Evolutionary conservation across 1,140 invertebrate species (phyloP).

Genomic region (Mycetomoellerius zeteki): DNA sequence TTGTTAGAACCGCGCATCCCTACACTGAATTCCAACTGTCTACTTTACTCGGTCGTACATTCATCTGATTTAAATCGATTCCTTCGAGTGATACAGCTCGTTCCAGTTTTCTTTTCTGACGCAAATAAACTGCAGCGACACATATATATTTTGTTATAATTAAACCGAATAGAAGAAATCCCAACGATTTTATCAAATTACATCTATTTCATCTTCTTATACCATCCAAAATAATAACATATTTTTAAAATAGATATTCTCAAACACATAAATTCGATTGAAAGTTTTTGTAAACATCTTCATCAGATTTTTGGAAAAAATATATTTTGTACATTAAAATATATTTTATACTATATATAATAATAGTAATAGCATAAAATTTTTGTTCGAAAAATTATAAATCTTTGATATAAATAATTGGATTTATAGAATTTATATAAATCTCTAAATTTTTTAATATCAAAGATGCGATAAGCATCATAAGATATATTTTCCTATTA

Average conservation of each 20-base stretch:
- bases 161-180: constrained; percentile 33
- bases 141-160: constrained; percentile 43
- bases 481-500: neutral
- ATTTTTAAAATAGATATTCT: neutral
- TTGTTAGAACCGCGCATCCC: constrained; percentile 60
- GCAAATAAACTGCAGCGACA: constrained; percentile 32
- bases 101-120: constrained; percentile 32
- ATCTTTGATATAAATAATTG: no score
- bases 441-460: neutral
- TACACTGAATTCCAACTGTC: constrained; percentile 58
- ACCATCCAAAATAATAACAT: neutral
- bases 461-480: neutral
- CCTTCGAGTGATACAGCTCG: constrained; percentile 24
- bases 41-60: constrained; percentile 18
- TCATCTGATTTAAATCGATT: constrained; percentile 72
- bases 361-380: neutral
- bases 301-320: neutral
- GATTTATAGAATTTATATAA: no score
- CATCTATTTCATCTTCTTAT: neutral
- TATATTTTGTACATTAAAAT: neutral
- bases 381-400: neutral
- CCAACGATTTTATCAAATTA: constrained; percentile 16
- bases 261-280: neutral
- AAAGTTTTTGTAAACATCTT: neutral
- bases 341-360: neutral